Base-by-base conservation (phyloP, 2,113 vertebrate species). In the Mandrillus leucophaeus region DNA sequence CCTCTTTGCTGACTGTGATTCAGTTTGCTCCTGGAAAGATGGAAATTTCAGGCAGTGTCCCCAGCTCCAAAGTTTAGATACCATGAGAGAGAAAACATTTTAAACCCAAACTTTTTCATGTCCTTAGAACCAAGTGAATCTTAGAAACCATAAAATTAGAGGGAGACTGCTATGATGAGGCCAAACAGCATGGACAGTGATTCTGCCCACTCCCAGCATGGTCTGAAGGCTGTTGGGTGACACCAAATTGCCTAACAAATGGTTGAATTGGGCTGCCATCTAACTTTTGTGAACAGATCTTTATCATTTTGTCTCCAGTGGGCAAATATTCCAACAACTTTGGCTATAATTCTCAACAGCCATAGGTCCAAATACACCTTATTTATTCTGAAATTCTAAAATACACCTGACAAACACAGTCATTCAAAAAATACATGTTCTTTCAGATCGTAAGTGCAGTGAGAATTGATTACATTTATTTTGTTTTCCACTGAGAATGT, bases 311-410 rank as follows among this genome's bases (percentile, higher is more conserved):
- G n/a, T n/a, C 43, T 89, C 50, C 38, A 68, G 23, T 48, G 38
- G 35, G 14, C 30, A 61, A 64, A 50, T 23, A 75, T 35, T 40
- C 52, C 52, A 14, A 78, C 40, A 92, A 13, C 52, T 32, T 68
- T 78, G 57, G 18, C 43, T 92, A 1, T 76, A 59, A 12, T 45
- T 40, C 43, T 78, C 5, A 45, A 84, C 9, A 68, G 12, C 45
- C 59, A 7, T 50, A 68, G 23, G 25, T 75, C 27, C 38, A 88
- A 90, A 84, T 88, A 61, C 6, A 82, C 27, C 11, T 96, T 94
- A 23, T 76, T n/a, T n/a, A n/a, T 81, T 52, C 73, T 92, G 73
- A 88, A 59, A 75, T 95, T 83, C 45, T 84, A 68, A 84, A 86
- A 76, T 27, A 59, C 0, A 27, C 11, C 17, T 4, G 25, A 25